phyloP scores from a whole-genome alignment of 1,140 invertebrate genomes.

The Lepidotrigona ventralis region DNA sequence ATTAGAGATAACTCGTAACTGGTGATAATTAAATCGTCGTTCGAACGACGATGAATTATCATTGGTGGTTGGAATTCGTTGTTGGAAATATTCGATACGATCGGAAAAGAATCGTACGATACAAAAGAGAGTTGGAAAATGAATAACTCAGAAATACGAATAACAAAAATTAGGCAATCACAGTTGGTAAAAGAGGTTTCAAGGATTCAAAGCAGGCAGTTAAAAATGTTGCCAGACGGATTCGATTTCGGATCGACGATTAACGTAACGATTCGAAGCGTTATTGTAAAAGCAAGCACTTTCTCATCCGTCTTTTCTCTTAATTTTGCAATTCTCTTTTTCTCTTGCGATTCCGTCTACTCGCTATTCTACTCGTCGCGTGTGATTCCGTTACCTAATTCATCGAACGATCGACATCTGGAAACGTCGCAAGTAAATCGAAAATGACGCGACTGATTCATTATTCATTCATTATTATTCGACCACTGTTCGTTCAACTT shows the following conservation, averaged over 20 bases:
- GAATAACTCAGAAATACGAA: background rate
- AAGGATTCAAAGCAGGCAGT: constrained; percentile 25
- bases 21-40: too few species aligned
- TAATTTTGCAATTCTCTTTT: constrained; percentile 2
- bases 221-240: constrained; percentile 37
- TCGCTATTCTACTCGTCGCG: background rate
- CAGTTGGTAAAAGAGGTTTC: background rate
- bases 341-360: background rate
- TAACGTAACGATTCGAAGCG: constrained; percentile 24
- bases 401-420: background rate
- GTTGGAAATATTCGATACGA: too few species aligned
- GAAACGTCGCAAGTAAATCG: background rate
- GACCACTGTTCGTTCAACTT: background rate
- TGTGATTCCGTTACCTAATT: background rate
- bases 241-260: constrained; percentile 23
- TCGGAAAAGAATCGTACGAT: too few species aligned
- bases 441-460: background rate
- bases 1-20: background rate
- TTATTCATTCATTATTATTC: constrained; percentile 30
- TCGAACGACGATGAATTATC: too few species aligned
- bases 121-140: constrained; percentile 24
- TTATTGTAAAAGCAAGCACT: background rate
- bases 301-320: background rate
- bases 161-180: background rate
- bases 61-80: too few species aligned